Percentiles rank a stretch among this genome's conserved stretches.
phyloP scores from a whole-genome alignment of 2,113 vertebrate genomes.

The Trichomycterus rosablanca region DNA sequence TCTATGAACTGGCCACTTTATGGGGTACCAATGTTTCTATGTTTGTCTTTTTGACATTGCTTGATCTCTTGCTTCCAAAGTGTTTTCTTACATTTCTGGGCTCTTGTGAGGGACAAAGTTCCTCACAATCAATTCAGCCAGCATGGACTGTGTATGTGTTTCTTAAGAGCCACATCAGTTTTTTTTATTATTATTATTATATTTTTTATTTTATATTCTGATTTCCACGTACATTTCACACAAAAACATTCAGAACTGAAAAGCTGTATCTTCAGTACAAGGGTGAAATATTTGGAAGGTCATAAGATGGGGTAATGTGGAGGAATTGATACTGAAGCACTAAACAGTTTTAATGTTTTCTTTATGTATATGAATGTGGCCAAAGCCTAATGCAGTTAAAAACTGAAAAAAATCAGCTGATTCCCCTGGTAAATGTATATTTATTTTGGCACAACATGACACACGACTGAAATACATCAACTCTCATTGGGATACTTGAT shows the following conservation, averaged over 20 bases:
- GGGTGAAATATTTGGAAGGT: too few relatives aligned
- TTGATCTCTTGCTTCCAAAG: slow-evolving; percentile 66
- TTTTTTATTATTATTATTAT: too few relatives aligned
- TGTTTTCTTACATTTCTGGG: slow-evolving; percentile 60
- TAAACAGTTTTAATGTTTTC: slow-evolving; percentile 75
- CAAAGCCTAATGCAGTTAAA: slow-evolving; percentile 88
- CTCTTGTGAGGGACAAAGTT: slow-evolving; percentile 55
- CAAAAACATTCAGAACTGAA: slow-evolving; percentile 69
- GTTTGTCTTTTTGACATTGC: slow-evolving; percentile 59
- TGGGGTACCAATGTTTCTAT: slow-evolving; percentile 65
- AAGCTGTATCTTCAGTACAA: slow-evolving; percentile 60
- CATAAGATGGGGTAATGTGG: slow-evolving; percentile 50
- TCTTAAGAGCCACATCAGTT: slow-evolving; percentile 66
- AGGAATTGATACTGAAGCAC: slow-evolving; percentile 69
- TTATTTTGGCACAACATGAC: slow-evolving; percentile 72
- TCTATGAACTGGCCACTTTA: slow-evolving; percentile 73
- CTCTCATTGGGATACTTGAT: slow-evolving; percentile 79
- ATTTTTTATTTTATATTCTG: slow-evolving; percentile 51
- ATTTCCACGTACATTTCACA: slow-evolving; percentile 62
- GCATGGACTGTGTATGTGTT: slow-evolving; percentile 59
- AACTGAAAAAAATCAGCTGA: slow-evolving; percentile 68
- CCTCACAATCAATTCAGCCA: slow-evolving; percentile 63
- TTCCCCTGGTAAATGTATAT: slow-evolving; percentile 70
- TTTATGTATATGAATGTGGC: slow-evolving; percentile 89
- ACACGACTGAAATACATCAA: slow-evolving; percentile 61